Percentiles rank a stretch among this genome's conserved stretches.
phyloP scores from a whole-genome alignment of 2,113 vertebrate genomes.

The Vanacampus margaritifer region DNA sequence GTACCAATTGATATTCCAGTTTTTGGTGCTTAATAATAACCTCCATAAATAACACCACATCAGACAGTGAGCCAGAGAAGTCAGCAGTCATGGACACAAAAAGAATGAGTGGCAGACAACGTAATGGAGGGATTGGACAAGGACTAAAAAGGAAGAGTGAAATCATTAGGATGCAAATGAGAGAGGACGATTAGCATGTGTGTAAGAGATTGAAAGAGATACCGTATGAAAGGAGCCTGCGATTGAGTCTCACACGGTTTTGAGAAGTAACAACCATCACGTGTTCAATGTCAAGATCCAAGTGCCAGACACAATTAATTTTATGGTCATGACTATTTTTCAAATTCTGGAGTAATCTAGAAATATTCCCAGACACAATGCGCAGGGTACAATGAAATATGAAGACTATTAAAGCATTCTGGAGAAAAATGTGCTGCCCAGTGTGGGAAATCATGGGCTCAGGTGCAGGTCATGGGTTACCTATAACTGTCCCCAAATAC shows the following conservation, averaged over 20 bases:
- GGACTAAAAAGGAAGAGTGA: slow-evolving; percentile 58
- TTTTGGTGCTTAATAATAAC: slow-evolving; percentile 33
- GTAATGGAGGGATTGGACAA: slow-evolving; percentile 58
- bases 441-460: neutral
- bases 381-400: neutral
- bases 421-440: neutral
- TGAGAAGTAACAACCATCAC: slow-evolving; percentile 47
- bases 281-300: slow-evolving; percentile 51
- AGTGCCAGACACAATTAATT: slow-evolving; percentile 54
- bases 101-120: slow-evolving; percentile 39
- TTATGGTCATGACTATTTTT: slow-evolving; percentile 52
- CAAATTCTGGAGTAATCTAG: slow-evolving; percentile 11
- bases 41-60: slow-evolving; percentile 14
- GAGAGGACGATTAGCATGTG: slow-evolving; percentile 77
- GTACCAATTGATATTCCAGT: neutral
- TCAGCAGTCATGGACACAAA: slow-evolving; percentile 49
- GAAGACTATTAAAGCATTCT: neutral
- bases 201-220: slow-evolving; percentile 67
- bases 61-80: slow-evolving; percentile 21
- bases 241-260: slow-evolving; percentile 46
- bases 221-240: slow-evolving; percentile 56
- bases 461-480: neutral
- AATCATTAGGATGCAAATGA: slow-evolving; percentile 89
- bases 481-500: too few relatives aligned
- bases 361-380: neutral